Percentiles rank a stretch among this genome's conserved stretches.
phyloP scores from a whole-genome alignment of 1,140 invertebrate genomes.

The Drosophila sulfurigaster region DNA sequence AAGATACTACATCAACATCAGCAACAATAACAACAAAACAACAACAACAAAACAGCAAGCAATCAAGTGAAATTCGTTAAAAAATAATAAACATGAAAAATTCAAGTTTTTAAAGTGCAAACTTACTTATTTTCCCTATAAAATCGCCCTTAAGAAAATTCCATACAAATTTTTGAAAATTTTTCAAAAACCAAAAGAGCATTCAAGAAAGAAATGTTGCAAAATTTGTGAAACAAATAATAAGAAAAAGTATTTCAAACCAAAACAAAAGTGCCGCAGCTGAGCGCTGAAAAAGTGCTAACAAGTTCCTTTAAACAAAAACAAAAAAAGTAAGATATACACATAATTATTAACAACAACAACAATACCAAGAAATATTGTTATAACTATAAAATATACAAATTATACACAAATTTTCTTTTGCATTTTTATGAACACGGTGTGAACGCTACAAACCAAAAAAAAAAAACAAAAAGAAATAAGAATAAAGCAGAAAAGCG shows the following conservation, averaged over 20 bases:
- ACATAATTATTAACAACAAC: conserved; percentile 18
- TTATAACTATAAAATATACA: conserved; percentile 73
- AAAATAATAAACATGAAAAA: conserved; percentile 22
- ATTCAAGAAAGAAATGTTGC: conserved; percentile 16
- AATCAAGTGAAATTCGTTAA: conserved; percentile 55
- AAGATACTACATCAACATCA: conserved; percentile 11
- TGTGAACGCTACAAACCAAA: conserved; percentile 9
- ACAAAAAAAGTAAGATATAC: conserved; percentile 30
- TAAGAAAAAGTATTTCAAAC: conserved; percentile 44
- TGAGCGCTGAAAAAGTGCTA: conserved; percentile 70
- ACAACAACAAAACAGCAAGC: conserved; percentile 38
- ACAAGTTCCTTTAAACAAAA: conserved; percentile 74
- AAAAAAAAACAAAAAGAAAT: conserved; percentile 3
- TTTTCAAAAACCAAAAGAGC: conserved; percentile 17
- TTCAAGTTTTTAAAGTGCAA: conserved; percentile 52
- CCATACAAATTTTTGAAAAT: conserved; percentile 44
- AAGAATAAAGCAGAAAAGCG: neutral
- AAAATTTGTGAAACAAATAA: conserved; percentile 50
- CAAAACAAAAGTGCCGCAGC: conserved; percentile 75
- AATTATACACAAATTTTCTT: conserved; percentile 71
- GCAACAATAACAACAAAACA: conserved; percentile 18
- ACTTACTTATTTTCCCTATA: conserved; percentile 38
- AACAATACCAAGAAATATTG: conserved; percentile 48
- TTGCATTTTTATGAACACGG: conserved; percentile 62
- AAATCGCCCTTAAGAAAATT: conserved; percentile 21